Base-by-base conservation (phyloP, 2,113 vertebrate genomes). In the Dissostichus mawsoni region DNA sequence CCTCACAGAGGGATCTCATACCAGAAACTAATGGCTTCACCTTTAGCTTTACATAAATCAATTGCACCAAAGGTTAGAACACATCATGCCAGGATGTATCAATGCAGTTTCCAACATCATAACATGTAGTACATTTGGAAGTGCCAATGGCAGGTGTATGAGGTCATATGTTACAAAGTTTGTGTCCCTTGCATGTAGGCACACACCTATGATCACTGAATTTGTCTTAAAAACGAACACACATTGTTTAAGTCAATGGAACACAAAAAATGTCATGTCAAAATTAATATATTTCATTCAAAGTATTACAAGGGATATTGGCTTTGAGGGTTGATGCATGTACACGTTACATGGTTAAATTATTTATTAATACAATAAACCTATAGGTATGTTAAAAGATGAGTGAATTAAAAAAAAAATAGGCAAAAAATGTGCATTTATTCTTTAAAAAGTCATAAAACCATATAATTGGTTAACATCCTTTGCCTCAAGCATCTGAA, bases 21-120 rank as follows among this genome's bases (percentile, higher is more conserved):
- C 57, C 89, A 93, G 90, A 92, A 81, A 84, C 86, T 94, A 94
- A 94, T 95, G 92, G 91, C 88, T 86, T 94, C 92, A 94, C 93
- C 93, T 94, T 94, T 94, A 89, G 87, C 90, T 93, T 87, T 83
- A 90, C 90, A 93, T 93, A 94, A 95, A 95, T 94, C 91, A 94
- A 93, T 94, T 72, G 69, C 78, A 74, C 74, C 85, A 93, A 94
- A 95, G 93, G 94, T 94, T 94, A 93, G 82, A 90, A 90, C 81
- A 88, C 89, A 87, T 92, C 92, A 86, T 84, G 90, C 80, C 87
- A 89, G 79, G 69, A 87, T 83, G 65, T 86, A 92, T 92, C 92
- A 89, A 80, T 92, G 89, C 88, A 81, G 67, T 88, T 91, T 94
- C 91, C 87, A 90, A 87, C 86, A 84, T 87, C 79, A 79, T 88